Evolutionary conservation across 2,888 invertebrate species (phyloP).

Genomic region (Prosopocoilus inquinatus): DNA sequence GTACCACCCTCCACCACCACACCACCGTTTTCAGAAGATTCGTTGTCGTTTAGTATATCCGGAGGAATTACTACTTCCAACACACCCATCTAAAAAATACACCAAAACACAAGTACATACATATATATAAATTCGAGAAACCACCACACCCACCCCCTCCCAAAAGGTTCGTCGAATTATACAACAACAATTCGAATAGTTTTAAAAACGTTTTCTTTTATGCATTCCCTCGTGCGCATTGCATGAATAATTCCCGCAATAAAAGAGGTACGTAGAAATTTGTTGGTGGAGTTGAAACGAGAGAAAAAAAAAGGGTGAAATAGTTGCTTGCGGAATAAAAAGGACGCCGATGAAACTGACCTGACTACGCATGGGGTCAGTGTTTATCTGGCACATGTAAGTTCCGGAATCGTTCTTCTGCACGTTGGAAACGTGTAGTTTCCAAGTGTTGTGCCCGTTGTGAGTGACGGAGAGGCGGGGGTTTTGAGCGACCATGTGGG

Average conservation of each 20-base stretch:
- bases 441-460: constrained; percentile 93
- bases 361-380: constrained; percentile 87
- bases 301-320: no score
- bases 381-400: constrained; percentile 94
- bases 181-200: no score
- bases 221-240: no score
- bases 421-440: constrained; percentile 84
- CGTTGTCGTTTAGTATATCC: constrained; percentile 78
- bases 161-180: no score
- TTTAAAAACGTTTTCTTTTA: no score
- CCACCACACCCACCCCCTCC: no score
- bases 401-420: constrained; percentile 89
- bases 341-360: constrained; percentile 52
- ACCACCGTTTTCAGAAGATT: constrained; percentile 65
- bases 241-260: no score
- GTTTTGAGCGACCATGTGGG: constrained; percentile 86
- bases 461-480: constrained; percentile 83
- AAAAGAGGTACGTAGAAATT: no score
- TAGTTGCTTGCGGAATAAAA: no score
- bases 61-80: constrained; percentile 86
- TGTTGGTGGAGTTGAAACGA: no score
- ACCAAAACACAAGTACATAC: neutral
- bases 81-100: constrained; percentile 69
- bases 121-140: no score
- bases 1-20: constrained; percentile 79